Evolutionary conservation across 2,888 invertebrate genomes (phyloP).

Genomic region (Drosophila mercatorum): DNA sequence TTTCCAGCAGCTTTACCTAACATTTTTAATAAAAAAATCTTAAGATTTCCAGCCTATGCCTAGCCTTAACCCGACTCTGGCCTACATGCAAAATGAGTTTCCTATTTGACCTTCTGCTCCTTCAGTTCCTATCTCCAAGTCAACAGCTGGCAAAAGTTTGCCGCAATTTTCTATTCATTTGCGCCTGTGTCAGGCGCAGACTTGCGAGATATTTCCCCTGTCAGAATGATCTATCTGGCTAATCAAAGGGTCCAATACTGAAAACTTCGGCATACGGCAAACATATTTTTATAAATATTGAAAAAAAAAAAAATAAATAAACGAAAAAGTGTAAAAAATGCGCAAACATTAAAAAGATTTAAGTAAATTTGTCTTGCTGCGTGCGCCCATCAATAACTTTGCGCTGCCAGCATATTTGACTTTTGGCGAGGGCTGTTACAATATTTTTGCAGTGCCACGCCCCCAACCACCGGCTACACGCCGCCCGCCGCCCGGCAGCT

Average conservation of each 20-base stretch:
- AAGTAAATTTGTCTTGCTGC: conserved; percentile 79
- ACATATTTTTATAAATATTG: conserved; percentile 68
- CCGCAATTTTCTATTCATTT: conserved; percentile 15
- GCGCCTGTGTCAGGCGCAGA: conserved; percentile 32
- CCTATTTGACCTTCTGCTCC: background rate
- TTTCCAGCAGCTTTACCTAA: background rate
- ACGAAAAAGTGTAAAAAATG: conserved; percentile 66
- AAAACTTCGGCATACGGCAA: conserved; percentile 29
- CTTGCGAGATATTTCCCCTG: conserved; percentile 47
- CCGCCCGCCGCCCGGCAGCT: conserved; percentile 13
- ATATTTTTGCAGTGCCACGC: conserved; percentile 24
- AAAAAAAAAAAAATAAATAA: conserved; percentile 47
- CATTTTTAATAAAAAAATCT: background rate
- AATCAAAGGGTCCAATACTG: conserved; percentile 50
- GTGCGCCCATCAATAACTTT: conserved; percentile 77
- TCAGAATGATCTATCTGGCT: conserved; percentile 70
- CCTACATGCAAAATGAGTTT: background rate
- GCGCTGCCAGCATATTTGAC: conserved; percentile 71
- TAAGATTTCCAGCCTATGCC: background rate
- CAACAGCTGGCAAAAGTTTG: conserved; percentile 18
- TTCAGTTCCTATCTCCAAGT: background rate
- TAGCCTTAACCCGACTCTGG: background rate
- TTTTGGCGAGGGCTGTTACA: conserved; percentile 38
- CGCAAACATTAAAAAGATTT: conserved; percentile 79
- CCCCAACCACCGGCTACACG: background rate